Percentiles rank a stretch among this genome's conserved stretches.
Conservation (phyloP, 2,797 vertebrate genomes). For the Premnoplex brunnescens region DNA sequence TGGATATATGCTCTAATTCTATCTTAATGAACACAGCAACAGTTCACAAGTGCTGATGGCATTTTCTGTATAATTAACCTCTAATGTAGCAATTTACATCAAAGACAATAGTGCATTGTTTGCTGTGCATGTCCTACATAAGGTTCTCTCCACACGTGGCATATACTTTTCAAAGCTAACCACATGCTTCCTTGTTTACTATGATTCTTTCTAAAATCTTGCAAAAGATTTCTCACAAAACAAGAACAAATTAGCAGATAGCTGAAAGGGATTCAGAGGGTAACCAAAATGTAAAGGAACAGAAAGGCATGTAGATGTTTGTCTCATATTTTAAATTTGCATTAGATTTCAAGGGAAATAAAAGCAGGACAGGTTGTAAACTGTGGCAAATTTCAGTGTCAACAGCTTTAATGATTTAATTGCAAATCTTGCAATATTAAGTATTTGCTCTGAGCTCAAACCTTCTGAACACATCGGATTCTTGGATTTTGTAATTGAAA, state of each 20-base stretch:
- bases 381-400: not conserved
- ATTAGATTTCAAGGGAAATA: not conserved
- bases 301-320: not conserved
- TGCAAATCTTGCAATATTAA: not conserved
- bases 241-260: not conserved
- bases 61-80: conserved; percentile 9
- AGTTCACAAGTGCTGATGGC: not conserved
- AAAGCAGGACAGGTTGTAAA: not conserved
- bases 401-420: not conserved
- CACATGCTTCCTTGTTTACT: not conserved
- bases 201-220: not conserved
- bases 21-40: not conserved
- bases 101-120: not conserved
- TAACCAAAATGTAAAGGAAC: not conserved
- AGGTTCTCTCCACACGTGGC: not conserved
- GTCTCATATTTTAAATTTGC: not conserved
- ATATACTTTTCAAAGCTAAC: not conserved
- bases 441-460: not conserved
- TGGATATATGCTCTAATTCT: not conserved
- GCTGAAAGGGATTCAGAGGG: not conserved
- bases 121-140: not conserved
- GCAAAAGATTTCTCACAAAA: not conserved
- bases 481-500: not conserved
- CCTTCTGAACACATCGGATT: not conserved
- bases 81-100: not conserved